Evolutionary conservation across 2,113 vertebrate genomes (phyloP).

Genomic region (Alosa alosa): DNA sequence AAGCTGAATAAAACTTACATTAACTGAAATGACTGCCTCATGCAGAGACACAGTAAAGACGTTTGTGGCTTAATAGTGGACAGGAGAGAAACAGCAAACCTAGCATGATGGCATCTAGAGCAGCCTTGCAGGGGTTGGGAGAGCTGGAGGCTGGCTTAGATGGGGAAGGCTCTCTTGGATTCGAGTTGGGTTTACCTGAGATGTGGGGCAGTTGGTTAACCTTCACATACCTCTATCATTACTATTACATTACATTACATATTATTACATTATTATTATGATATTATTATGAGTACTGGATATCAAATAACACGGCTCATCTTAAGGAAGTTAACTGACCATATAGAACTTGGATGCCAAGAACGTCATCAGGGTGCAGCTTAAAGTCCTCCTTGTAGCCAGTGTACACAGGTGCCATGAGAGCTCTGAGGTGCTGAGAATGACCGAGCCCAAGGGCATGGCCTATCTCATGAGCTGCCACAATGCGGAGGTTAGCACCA

Average conservation of each 20-base stretch:
- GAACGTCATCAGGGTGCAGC: slow-evolving; percentile 79
- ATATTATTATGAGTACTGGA: not conserved
- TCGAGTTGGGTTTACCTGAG: slow-evolving; percentile 64
- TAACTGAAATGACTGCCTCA: not conserved
- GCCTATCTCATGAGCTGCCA: slow-evolving; percentile 84
- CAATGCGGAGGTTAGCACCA: slow-evolving; percentile 80
- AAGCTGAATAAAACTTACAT: not conserved
- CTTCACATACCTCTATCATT: not conserved
- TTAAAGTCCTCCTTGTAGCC: slow-evolving; percentile 75
- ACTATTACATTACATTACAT: too few species aligned
- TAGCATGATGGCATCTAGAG: slow-evolving; percentile 77
- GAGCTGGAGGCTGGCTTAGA: not conserved
- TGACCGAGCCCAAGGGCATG: slow-evolving; percentile 85
- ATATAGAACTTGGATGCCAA: slow-evolving; percentile 81
- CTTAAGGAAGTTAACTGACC: slow-evolving; percentile 57
- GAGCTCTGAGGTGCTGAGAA: slow-evolving; percentile 70
- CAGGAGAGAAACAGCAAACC: slow-evolving; percentile 57
- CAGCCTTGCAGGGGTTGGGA: slow-evolving; percentile 73
- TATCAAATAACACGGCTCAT: not conserved
- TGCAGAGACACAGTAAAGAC: not conserved
- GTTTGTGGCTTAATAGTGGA: not conserved
- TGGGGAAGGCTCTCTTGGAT: slow-evolving; percentile 32
- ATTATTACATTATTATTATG: not conserved
- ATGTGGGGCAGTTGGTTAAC: not conserved
- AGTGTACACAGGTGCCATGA: slow-evolving; percentile 82